A percentile compares a stretch with the other conserved stretches of the same genome.
phyloP scores from a whole-genome alignment of 2,797 vertebrate genomes.

The Notamacropus eugenii region DNA sequence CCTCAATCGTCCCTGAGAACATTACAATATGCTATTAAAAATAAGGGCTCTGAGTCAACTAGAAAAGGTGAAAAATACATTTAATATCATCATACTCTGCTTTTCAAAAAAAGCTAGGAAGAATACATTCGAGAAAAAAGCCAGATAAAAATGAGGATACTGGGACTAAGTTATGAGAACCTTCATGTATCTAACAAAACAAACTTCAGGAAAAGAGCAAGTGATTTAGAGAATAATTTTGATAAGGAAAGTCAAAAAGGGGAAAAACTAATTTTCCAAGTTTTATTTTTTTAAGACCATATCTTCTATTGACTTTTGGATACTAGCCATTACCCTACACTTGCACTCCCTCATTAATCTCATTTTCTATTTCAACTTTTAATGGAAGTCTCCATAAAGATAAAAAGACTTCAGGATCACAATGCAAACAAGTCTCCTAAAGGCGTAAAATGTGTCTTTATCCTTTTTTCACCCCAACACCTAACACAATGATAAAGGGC shows the following conservation, averaged over 20 bases:
- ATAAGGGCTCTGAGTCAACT: background rate
- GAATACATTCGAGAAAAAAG: background rate
- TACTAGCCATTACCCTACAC: background rate
- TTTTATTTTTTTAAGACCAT: background rate
- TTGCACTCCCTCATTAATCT: background rate
- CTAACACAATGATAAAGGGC: background rate
- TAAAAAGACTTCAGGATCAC: background rate
- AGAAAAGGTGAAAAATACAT: background rate
- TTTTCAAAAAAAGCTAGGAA: background rate
- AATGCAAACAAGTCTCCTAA: background rate
- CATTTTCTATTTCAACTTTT: background rate
- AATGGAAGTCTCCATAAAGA: background rate
- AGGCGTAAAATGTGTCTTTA: background rate
- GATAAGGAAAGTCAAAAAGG: background rate
- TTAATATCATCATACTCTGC: background rate
- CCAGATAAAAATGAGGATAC: background rate
- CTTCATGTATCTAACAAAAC: background rate
- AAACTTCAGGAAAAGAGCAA: background rate
- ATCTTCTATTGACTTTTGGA: background rate
- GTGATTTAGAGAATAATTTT: background rate
- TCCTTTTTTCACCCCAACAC: background rate
- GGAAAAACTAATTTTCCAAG: background rate
- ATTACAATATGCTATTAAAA: background rate
- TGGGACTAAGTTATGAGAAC: background rate
- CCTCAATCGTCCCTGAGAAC: background rate